phyloP scores from a whole-genome alignment of 2,797 vertebrate species.

The Anguilla marmorata region DNA sequence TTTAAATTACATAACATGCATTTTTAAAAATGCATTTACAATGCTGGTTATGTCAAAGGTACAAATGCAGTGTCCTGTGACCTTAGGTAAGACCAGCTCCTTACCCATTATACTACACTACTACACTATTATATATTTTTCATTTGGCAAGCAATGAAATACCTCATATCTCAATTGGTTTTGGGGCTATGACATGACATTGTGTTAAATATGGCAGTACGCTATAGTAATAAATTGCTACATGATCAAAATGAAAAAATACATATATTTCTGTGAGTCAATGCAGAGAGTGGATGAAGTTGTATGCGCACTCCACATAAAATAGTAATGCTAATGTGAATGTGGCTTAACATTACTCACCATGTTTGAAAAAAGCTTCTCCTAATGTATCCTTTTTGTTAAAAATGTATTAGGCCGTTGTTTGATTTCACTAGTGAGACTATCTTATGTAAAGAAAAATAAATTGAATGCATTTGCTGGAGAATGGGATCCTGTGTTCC shows the following conservation, averaged over 20 bases:
- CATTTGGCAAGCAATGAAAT: neutral
- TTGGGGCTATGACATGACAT: neutral
- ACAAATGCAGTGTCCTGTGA: too few species aligned
- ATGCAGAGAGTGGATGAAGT: neutral
- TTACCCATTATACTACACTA: too few species aligned
- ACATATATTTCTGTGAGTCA: neutral
- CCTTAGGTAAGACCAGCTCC: too few species aligned
- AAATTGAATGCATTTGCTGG: neutral
- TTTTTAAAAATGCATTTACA: too few species aligned
- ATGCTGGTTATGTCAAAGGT: too few species aligned
- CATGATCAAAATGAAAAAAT: neutral
- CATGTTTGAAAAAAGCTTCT: neutral
- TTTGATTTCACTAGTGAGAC: neutral
- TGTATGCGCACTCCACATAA: neutral
- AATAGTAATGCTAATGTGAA: neutral
- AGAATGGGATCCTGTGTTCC: neutral
- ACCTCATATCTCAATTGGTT: neutral
- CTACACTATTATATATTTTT: neutral
- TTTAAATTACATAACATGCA: neutral
- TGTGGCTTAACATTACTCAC: conserved; percentile 1
- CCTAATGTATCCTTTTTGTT: neutral
- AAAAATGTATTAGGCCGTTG: neutral
- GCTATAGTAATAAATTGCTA: neutral
- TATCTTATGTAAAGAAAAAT: neutral
- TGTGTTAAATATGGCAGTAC: neutral